Evolutionary conservation across 2,888 invertebrate species (phyloP).

Genomic region (Drosophila meridionalis): DNA sequence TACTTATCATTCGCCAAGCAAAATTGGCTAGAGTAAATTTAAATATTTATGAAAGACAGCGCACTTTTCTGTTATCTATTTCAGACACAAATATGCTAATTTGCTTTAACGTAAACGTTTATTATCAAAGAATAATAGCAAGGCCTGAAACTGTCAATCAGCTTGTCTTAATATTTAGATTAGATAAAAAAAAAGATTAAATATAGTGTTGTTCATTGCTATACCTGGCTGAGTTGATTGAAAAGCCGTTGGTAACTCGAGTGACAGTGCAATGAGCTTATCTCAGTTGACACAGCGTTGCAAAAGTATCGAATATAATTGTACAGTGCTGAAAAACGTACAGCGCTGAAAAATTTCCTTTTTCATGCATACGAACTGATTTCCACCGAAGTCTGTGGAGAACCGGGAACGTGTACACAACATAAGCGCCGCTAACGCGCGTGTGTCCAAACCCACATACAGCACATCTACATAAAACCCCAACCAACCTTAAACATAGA

Average conservation of each 20-base stretch:
- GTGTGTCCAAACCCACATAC: neutral
- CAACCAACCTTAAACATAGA: slow-evolving; percentile 37
- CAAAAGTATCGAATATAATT: slow-evolving; percentile 9
- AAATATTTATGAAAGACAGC: slow-evolving; percentile 11
- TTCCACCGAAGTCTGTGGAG: slow-evolving; percentile 70
- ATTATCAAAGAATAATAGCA: neutral
- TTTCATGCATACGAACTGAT: neutral
- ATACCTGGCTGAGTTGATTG: neutral
- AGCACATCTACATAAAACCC: neutral
- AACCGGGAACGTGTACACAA: slow-evolving; percentile 71
- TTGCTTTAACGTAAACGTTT: neutral
- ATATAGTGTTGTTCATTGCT: slow-evolving; percentile 1
- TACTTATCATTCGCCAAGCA: neutral
- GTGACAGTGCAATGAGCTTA: slow-evolving; percentile 13
- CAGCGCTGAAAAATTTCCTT: neutral
- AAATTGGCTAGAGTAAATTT: slow-evolving; percentile 10
- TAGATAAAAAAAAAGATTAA: slow-evolving; percentile 20
- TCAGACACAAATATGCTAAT: slow-evolving; percentile 6
- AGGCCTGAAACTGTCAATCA: slow-evolving; percentile 8
- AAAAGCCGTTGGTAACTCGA: slow-evolving; percentile 21
- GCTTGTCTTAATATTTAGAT: slow-evolving; percentile 18
- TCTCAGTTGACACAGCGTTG: slow-evolving; percentile 1
- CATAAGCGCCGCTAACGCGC: neutral
- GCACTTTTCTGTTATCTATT: slow-evolving; percentile 5
- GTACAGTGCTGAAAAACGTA: neutral